phyloP scores from a whole-genome alignment of 2,113 vertebrate genomes.

The Rhinogobius similis region DNA sequence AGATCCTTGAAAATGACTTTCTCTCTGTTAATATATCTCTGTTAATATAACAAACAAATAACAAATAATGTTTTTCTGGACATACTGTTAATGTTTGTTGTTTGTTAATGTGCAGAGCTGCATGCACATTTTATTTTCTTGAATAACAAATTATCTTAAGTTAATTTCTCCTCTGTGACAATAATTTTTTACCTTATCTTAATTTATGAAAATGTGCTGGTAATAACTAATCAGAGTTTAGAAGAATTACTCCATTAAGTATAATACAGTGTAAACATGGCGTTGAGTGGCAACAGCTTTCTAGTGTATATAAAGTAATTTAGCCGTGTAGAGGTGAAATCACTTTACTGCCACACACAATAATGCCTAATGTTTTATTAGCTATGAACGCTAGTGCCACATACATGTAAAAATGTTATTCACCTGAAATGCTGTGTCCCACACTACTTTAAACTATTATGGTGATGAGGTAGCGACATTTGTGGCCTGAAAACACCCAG shows the following conservation, averaged over 20 bases:
- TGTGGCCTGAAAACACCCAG: constrained; percentile 33
- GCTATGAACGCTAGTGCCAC: not conserved
- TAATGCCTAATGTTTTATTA: not conserved
- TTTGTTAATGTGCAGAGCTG: no score
- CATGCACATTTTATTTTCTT: no score
- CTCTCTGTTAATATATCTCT: no score
- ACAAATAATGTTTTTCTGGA: no score
- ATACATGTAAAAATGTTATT: not conserved
- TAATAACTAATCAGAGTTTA: not conserved
- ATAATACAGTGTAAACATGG: not conserved
- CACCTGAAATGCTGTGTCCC: not conserved
- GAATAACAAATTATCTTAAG: no score
- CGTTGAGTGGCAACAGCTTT: not conserved
- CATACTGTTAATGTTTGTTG: no score
- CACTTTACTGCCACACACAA: not conserved
- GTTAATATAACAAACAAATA: no score
- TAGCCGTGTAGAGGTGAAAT: not conserved
- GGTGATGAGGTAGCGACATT: constrained; percentile 3
- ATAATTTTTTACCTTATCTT: not conserved
- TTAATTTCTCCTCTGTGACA: no score
- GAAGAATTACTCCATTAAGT: not conserved
- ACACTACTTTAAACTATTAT: constrained; percentile 4
- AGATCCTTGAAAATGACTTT: not conserved
- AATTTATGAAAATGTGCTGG: not conserved
- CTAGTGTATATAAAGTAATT: not conserved